A percentile compares a stretch with the other conserved stretches of the same genome.
Conservation (phyloP, 2,797 vertebrate species). For the Fundulus diaphanus region DNA sequence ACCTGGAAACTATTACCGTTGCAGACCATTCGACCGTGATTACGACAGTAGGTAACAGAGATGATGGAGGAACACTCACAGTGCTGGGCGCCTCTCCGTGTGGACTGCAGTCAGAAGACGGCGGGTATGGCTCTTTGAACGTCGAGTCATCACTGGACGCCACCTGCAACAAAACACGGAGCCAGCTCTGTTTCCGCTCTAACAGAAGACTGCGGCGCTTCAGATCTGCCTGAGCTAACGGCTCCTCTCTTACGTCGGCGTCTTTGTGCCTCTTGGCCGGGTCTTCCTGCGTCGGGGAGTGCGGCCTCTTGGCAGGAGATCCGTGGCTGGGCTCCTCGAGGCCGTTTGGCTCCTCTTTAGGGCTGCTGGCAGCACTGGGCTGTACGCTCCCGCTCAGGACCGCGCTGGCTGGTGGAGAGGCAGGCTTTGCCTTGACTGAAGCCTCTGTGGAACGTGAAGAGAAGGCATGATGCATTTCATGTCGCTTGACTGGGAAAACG, state of each 20-base stretch:
- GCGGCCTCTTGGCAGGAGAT: conserved; percentile 74
- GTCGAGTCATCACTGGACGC: conserved; percentile 74
- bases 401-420: conserved; percentile 55
- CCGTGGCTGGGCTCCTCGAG: conserved; percentile 61
- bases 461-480: background rate
- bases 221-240: background rate
- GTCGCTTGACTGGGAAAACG: too few relatives aligned
- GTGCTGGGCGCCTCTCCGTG: conserved; percentile 60
- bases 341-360: conserved; percentile 68
- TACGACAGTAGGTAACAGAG: background rate
- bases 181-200: background rate
- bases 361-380: conserved; percentile 64
- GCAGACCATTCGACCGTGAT: background rate
- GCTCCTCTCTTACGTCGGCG: conserved; percentile 45
- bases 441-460: conserved; percentile 69
- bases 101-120: conserved; percentile 73
- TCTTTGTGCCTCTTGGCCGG: conserved; percentile 80
- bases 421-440: conserved; percentile 65
- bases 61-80: conserved; percentile 58
- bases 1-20: background rate
- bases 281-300: conserved; percentile 78
- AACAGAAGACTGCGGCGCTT: too few relatives aligned
- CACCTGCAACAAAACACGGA: conserved; percentile 45
- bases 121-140: conserved; percentile 83
- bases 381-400: conserved; percentile 12